phyloP scores from a whole-genome alignment of 2,113 vertebrate species.

The Corythoichthys haematopterus region DNA sequence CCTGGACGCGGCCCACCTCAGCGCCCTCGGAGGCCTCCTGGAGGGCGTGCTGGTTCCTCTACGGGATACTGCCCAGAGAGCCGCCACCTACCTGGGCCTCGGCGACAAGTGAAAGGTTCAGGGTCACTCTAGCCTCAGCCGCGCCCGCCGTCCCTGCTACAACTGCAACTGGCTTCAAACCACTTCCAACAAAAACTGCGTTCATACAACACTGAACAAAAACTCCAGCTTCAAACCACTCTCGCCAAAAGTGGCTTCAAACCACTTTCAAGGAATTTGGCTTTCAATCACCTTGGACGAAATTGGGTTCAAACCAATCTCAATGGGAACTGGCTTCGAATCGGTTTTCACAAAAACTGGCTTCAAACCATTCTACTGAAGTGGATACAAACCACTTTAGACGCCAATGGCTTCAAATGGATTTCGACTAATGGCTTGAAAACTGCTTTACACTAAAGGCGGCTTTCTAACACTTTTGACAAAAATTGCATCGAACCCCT shows the following conservation, averaged over 20 bases:
- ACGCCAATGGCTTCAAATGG: neutral
- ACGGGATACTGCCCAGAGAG: constrained; percentile 36
- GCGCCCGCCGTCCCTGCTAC: constrained; percentile 29
- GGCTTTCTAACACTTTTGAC: too few species aligned
- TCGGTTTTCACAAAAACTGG: neutral
- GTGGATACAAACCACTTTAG: neutral
- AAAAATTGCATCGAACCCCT: too few species aligned
- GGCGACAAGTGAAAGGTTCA: constrained; percentile 19
- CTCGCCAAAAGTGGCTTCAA: neutral
- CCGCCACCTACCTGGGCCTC: constrained; percentile 54
- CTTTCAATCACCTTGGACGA: neutral
- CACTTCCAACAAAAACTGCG: neutral
- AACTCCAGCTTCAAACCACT: neutral
- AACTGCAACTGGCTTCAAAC: too few species aligned
- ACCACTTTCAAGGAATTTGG: neutral
- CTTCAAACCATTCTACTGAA: neutral
- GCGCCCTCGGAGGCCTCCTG: constrained; percentile 62
- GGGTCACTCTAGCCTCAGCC: constrained; percentile 24
- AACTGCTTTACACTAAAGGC: neutral
- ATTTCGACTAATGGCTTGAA: too few species aligned
- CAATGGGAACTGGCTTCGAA: neutral
- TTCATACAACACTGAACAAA: neutral
- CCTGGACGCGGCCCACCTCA: constrained; percentile 81
- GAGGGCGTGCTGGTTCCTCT: constrained; percentile 56
- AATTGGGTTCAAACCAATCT: neutral